These are phyloP conservation scores for Ginglymostoma cirratum DNA, from an alignment of 2,113 vertebrate genomes.

Conservation along the genomic window DNA sequence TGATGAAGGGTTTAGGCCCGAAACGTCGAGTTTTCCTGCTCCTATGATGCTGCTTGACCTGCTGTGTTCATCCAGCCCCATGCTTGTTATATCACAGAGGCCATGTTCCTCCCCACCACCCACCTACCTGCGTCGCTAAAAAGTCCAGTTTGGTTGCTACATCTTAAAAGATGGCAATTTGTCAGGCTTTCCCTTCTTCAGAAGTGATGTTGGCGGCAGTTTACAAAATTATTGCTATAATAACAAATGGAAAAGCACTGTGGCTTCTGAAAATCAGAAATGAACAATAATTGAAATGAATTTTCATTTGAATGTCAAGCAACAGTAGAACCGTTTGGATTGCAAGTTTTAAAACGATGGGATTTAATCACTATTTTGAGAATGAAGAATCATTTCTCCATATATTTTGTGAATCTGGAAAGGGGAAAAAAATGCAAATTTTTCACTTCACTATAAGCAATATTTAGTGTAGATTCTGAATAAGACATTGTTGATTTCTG, in stretches of 20 bases:
- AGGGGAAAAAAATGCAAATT: background rate
- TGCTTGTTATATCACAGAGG: too few species aligned
- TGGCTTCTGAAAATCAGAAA: background rate
- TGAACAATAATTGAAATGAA: background rate
- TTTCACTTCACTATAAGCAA: background rate
- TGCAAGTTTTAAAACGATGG: background rate
- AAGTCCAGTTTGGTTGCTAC: background rate
- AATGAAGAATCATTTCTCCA: background rate
- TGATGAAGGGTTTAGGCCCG: too few species aligned
- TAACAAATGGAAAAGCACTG: background rate
- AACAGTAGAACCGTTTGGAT: background rate
- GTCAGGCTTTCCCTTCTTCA: background rate
- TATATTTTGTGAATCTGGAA: background rate
- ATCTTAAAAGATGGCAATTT: background rate
- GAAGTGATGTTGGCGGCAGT: background rate
- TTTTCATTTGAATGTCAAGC: background rate
- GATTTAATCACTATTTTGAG: background rate
- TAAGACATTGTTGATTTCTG: background rate
- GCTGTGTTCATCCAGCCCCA: too few species aligned
- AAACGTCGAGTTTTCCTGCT: too few species aligned
- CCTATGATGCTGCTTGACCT: too few species aligned
- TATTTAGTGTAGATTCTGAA: background rate
- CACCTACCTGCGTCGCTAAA: too few species aligned
- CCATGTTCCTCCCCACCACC: background rate
- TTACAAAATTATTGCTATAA: background rate